A percentile compares a stretch with the other conserved stretches of the same genome.
These are phyloP conservation scores for Prunella strophiata DNA, from an alignment of 2,797 vertebrate genomes.

Conservation along the genomic window DNA sequence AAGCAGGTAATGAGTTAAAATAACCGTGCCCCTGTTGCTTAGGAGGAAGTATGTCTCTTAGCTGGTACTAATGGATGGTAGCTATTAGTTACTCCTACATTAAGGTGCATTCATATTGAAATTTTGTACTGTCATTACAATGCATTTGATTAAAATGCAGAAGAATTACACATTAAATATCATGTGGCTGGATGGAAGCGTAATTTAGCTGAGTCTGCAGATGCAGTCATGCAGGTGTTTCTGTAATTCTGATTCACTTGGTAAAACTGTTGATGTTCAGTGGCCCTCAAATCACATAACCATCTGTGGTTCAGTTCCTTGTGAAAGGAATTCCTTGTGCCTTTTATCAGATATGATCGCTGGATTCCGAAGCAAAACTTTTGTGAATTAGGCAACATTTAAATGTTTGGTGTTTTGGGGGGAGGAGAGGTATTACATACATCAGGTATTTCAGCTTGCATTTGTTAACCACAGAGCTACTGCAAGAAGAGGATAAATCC, in stretches of 20 bases:
- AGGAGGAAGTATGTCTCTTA: slow-evolving; percentile 27
- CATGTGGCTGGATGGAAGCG: slow-evolving; percentile 32
- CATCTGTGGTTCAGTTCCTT: slow-evolving; percentile 49
- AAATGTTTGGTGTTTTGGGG: background rate
- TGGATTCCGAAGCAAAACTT: slow-evolving; percentile 33
- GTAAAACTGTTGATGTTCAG: slow-evolving; percentile 44
- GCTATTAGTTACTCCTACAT: slow-evolving; percentile 53
- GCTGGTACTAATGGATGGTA: slow-evolving; percentile 32
- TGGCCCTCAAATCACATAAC: slow-evolving; percentile 52
- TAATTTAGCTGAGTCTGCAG: slow-evolving; percentile 67
- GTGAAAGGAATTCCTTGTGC: slow-evolving; percentile 46
- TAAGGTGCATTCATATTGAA: slow-evolving; percentile 68
- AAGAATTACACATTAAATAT: slow-evolving; percentile 53
- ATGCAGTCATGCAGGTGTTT: slow-evolving; percentile 67
- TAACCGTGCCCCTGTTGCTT: background rate
- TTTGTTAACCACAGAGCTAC: background rate
- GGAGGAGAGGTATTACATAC: background rate
- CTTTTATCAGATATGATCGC: background rate
- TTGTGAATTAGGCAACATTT: background rate
- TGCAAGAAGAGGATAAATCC: background rate
- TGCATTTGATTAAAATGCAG: slow-evolving; percentile 60
- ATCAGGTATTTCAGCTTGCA: background rate
- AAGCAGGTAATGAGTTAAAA: slow-evolving; percentile 58
- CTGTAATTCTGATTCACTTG: slow-evolving; percentile 39
- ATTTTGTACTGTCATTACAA: slow-evolving; percentile 44